A percentile compares a stretch with the other conserved stretches of the same genome.
These are phyloP conservation scores for Pycnonotus jocosus DNA, from an alignment of 2,113 vertebrate genomes.

Conservation along the genomic window DNA sequence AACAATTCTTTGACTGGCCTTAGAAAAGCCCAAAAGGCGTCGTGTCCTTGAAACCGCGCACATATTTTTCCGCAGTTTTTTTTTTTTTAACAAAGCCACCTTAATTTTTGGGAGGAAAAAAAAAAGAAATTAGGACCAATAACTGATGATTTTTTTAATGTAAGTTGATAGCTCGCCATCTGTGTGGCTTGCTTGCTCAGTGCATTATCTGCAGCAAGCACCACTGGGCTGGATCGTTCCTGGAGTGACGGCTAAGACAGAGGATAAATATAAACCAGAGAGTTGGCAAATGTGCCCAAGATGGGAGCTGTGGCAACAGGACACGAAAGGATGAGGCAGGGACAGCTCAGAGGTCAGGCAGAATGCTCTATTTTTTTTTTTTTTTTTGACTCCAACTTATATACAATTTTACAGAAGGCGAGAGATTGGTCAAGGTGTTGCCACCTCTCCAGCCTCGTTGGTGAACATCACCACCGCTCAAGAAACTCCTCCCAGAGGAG, in stretches of 20 bases:
- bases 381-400: no score
- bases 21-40: neutral
- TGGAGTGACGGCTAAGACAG: neutral
- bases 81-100: neutral
- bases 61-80: neutral
- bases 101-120: neutral
- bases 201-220: neutral
- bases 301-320: neutral
- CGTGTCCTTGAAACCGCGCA: neutral
- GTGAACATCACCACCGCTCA: no score
- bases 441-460: no score
- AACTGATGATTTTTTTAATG: slow-evolving; percentile 57
- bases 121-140: neutral
- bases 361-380: no score
- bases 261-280: neutral
- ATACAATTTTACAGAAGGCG: no score
- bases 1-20: neutral
- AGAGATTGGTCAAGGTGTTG: no score
- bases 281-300: neutral
- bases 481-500: no score
- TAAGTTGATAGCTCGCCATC: slow-evolving; percentile 62
- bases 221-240: neutral
- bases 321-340: no score
- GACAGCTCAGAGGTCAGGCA: no score
- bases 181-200: slow-evolving; percentile 37